phyloP scores from a whole-genome alignment of 2,113 vertebrate genomes.

The Mobula hypostoma region DNA sequence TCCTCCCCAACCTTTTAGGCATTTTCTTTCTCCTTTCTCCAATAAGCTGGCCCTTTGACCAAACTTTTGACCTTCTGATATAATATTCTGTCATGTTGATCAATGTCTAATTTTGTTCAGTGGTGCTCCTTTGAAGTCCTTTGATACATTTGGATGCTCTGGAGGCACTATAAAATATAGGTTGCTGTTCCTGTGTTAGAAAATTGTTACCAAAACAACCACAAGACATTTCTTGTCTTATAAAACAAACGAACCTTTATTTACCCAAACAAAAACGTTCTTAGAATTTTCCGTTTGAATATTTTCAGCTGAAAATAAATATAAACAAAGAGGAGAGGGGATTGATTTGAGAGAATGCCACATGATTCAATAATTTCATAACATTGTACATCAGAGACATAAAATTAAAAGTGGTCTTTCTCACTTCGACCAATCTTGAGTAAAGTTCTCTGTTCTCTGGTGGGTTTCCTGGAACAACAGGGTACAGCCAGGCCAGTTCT shows the following conservation, averaged over 20 bases:
- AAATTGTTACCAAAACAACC: too few relatives aligned
- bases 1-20: too few relatives aligned
- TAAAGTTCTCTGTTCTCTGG: constrained; percentile 49
- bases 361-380: not conserved
- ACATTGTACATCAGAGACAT: not conserved
- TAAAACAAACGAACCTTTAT: not conserved
- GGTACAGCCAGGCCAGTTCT: constrained; percentile 62
- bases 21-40: too few relatives aligned
- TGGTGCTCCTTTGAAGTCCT: too few relatives aligned
- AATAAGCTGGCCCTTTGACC: too few relatives aligned
- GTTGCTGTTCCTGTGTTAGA: too few relatives aligned
- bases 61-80: too few relatives aligned
- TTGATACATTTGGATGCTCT: too few relatives aligned
- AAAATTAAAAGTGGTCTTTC: constrained; percentile 5
- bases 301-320: not conserved
- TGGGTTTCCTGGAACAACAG: constrained; percentile 50
- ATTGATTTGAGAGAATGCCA: not conserved
- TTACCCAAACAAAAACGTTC: not conserved
- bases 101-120: too few relatives aligned
- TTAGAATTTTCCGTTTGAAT: not conserved
- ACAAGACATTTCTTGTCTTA: too few relatives aligned
- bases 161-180: too few relatives aligned
- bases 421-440: constrained; percentile 54
- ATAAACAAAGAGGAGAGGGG: not conserved
- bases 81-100: too few relatives aligned